Evolutionary conservation across 2,797 vertebrate genomes (phyloP), one percentile per base, ranked within the genome.

Genomic region (Coregonus sp.): DNA sequence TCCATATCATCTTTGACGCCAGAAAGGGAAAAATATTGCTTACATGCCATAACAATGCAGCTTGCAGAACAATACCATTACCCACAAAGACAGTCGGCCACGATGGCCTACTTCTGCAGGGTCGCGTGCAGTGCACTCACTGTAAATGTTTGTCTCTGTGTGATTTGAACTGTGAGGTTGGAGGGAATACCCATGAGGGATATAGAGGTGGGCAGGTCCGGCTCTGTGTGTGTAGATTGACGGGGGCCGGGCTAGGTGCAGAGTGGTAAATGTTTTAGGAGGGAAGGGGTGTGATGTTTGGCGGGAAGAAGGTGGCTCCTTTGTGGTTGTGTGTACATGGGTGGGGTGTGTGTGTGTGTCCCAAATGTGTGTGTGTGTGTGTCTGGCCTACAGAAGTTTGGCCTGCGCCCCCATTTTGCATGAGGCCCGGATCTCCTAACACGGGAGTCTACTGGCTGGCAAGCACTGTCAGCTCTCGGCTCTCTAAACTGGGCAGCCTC

Each of bases 361-460:
- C 56, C n/a, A n/a, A 6, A 18, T 66, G 29, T 63, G 11, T 85
- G 71, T 88, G 72, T 52, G 65, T 82, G 51, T 56, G 52, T 61
- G 75, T 73, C 75, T 51, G 73, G 76, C 78, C 82, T 78, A 73
- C 80, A 81, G 73, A 72, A 77, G 85, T 79, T 47, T 47, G 9
- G 40, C 40, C 40, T 77, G 15, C n/a, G 90, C 89, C 92, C 93
- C 92, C 92, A 90, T 76, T 85, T 77, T 88, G 85, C 84, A 79
- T 88, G 78, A n/a, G n/a, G n/a, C n/a, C n/a, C n/a, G n/a, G n/a
- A n/a, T n/a, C n/a, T n/a, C n/a, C n/a, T n/a, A n/a, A n/a, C n/a
- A n/a, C n/a, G n/a, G n/a, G n/a, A n/a, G n/a, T n/a, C n/a, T n/a
- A n/a, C n/a, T n/a, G n/a, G n/a, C n/a, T n/a, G n/a, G n/a, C n/a